A percentile compares a stretch with the other conserved stretches of the same genome.
Evolutionary conservation across 2,797 vertebrate species (phyloP).

Genomic region (Sebastes variabilis): DNA sequence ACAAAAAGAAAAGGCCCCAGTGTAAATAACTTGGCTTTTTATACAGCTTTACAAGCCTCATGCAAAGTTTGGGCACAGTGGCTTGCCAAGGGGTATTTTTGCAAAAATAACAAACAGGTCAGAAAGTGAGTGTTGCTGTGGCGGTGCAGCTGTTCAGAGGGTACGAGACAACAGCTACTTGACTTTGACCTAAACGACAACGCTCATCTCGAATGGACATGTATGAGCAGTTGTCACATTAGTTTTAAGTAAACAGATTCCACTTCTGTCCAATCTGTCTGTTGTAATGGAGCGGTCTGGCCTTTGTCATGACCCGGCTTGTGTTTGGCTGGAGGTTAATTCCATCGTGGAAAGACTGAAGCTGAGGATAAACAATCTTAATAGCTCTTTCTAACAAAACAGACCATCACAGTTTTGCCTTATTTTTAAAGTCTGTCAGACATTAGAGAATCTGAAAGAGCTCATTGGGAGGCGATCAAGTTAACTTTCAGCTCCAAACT

Average conservation of each 20-base stretch:
- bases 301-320: conserved; percentile 61
- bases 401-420: conserved; percentile 4
- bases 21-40: conserved; percentile 32
- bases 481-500: conserved; percentile 30
- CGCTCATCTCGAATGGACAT: conserved; percentile 39
- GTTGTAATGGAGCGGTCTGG: conserved; percentile 63
- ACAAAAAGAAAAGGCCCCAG: conserved; percentile 14
- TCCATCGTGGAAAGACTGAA: conserved; percentile 38
- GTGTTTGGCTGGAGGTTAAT: conserved; percentile 52
- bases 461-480: conserved; percentile 21
- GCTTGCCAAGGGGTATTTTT: conserved; percentile 10
- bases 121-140: conserved; percentile 14
- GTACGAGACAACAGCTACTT: conserved; percentile 46
- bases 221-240: conserved; percentile 46
- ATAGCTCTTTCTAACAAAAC: conserved; percentile 34
- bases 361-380: conserved; percentile 34
- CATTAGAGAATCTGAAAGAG: conserved; percentile 29
- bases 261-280: conserved; percentile 50
- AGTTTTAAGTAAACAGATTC: conserved; percentile 54
- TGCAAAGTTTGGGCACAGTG: not conserved
- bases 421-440: conserved; percentile 32
- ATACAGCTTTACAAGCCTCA: not conserved
- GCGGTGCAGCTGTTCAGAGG: not conserved
- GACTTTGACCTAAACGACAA: conserved; percentile 40
- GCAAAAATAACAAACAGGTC: conserved; percentile 14